phyloP scores from a whole-genome alignment of 2,797 vertebrate species.

The Aphelocoma californica region DNA sequence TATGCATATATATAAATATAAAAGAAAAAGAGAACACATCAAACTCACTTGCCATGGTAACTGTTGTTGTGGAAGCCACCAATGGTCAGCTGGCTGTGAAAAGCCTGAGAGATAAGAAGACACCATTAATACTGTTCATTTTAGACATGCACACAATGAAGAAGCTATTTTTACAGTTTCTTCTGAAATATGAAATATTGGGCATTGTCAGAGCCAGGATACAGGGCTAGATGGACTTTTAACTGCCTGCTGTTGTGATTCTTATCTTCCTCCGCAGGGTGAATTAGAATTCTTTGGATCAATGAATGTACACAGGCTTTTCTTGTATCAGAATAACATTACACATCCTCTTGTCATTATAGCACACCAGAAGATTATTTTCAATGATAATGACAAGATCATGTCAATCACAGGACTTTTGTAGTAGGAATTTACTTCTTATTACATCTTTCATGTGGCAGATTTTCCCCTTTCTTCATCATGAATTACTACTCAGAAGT shows the following conservation, averaged over 20 bases:
- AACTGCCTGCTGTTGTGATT: constrained; percentile 41
- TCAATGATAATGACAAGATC: constrained; percentile 41
- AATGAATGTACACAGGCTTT: constrained; percentile 55
- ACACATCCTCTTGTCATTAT: constrained; percentile 40
- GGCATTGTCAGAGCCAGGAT: constrained; percentile 26
- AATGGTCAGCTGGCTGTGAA: neutral
- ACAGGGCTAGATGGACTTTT: constrained; percentile 20
- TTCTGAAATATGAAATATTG: constrained; percentile 30
- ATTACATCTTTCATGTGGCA: neutral
- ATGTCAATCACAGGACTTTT: constrained; percentile 26
- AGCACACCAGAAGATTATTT: constrained; percentile 47
- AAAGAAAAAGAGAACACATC: neutral
- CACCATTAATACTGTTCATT: constrained; percentile 14
- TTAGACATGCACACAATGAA: neutral
- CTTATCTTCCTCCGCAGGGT: constrained; percentile 29
- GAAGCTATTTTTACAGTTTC: constrained; percentile 8
- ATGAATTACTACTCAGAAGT: neutral
- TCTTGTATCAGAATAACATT: constrained; percentile 60
- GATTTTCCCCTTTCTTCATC: neutral
- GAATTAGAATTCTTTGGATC: constrained; percentile 66
- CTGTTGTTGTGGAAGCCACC: neutral
- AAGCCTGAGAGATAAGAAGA: neutral
- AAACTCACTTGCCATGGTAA: neutral
- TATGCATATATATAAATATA: neutral
- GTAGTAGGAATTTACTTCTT: constrained; percentile 20